phyloP scores from a whole-genome alignment of 2,797 vertebrate species.

The Orientallactaga sibirica region DNA sequence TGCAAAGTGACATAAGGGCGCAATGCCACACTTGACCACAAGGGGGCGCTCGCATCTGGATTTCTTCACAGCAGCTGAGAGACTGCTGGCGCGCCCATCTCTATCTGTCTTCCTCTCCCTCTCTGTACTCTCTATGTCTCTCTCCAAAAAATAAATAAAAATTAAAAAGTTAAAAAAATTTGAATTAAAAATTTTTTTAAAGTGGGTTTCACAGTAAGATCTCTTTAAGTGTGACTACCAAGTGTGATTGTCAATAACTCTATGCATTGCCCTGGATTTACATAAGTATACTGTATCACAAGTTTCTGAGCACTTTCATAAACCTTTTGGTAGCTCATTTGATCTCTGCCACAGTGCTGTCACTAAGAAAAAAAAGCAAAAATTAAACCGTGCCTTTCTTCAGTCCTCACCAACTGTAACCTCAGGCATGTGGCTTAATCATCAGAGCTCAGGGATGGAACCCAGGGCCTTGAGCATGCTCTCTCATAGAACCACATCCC shows the following conservation, averaged over 20 bases:
- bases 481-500: too few relatives aligned
- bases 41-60: too few relatives aligned
- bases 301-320: slow-evolving; percentile 53
- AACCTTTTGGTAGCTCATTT: slow-evolving; percentile 20
- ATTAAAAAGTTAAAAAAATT: too few relatives aligned
- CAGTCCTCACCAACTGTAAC: background rate
- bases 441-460: background rate
- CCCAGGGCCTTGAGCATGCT: background rate
- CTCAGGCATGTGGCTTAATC: background rate
- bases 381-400: background rate
- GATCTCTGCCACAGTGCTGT: slow-evolving; percentile 52
- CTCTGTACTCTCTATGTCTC: too few relatives aligned
- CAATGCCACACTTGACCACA: too few relatives aligned
- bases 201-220: background rate
- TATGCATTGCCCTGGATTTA: slow-evolving; percentile 62
- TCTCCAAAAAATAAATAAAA: too few relatives aligned
- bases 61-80: too few relatives aligned
- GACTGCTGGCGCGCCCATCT: too few relatives aligned
- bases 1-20: too few relatives aligned
- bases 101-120: too few relatives aligned
- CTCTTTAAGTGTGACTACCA: background rate
- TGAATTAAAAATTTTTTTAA: too few relatives aligned
- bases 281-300: slow-evolving; percentile 1
- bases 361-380: background rate
- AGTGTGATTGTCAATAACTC: background rate